phyloP scores from a whole-genome alignment of 2,797 vertebrate genomes.

The Potorous gilbertii region DNA sequence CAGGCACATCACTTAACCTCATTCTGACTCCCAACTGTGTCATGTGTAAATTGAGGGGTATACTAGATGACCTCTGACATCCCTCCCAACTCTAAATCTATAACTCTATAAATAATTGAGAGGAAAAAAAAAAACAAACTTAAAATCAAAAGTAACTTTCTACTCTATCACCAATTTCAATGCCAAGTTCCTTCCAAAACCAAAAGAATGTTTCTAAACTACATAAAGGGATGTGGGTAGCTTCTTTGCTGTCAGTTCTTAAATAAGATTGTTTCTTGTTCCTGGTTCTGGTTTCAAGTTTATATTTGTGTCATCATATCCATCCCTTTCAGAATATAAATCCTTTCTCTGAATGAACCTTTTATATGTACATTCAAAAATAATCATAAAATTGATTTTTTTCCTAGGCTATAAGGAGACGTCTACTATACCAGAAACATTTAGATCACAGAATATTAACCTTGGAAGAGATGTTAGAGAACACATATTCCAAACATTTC shows the following conservation, averaged over 20 bases:
- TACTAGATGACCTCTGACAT: not conserved
- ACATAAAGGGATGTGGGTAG: not conserved
- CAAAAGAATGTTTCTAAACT: not conserved
- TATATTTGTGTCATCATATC: not conserved
- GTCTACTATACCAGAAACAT: not conserved
- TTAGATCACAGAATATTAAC: no score
- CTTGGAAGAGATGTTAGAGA: not conserved
- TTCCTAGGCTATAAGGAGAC: not conserved
- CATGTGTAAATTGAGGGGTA: not conserved
- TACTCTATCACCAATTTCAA: not conserved
- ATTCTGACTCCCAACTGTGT: not conserved
- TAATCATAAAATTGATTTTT: not conserved
- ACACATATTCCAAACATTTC: not conserved
- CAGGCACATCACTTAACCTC: not conserved
- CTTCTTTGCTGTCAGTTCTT: not conserved
- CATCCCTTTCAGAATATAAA: not conserved
- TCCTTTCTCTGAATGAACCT: not conserved
- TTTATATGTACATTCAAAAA: not conserved
- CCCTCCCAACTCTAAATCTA: not conserved
- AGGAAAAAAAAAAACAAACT: not conserved
- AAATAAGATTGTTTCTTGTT: not conserved
- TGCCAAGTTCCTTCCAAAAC: not conserved
- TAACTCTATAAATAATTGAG: not conserved
- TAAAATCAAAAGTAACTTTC: not conserved
- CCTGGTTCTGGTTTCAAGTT: not conserved